Evolutionary conservation across 2,113 vertebrate species (phyloP), one percentile per base, ranked within the genome.

Genomic region (Pelusios castaneus): DNA sequence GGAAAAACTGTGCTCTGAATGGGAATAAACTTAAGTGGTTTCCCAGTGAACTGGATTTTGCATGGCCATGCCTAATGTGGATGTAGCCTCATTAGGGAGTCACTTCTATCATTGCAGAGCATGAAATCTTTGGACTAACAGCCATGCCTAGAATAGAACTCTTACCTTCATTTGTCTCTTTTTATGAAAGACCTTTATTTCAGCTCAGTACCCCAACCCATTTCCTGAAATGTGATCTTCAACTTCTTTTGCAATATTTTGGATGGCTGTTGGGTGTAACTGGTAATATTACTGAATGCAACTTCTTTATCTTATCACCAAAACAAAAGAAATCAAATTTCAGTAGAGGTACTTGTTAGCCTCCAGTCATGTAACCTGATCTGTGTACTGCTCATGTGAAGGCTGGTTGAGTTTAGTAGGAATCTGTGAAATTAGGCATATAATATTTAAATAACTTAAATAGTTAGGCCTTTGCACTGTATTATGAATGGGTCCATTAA

Each of bases 311-410:
- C 14, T 17, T 34, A 34, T 63, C 16, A 63, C 31, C 17, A 34
- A 63, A 63, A 6, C 60, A 63, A 63, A 63, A 7, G 16, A 63
- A 63, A 34, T 14, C 29, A 63, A 63, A 14, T 14, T 16, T 29
- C 14, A 67, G 17, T 34, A 63, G 13, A 78, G 24, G 16, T 89
- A 27, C 24, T 81, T 54, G 43, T 3, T 85, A 31, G 56, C 43
- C 75, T 11, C 78, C 38, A 89, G 70, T 7, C 6, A 19, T n/a
- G 22, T 41, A 87, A 92, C 10, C 22, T 25, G 80, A 86, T 88
- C 1, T 16, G 22, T 38, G 54, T 60, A 70, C 8, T 70, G 58
- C 10, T 41, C 60, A 0, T n/a, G 78, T 76, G 29, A 11, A 75
- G 4, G 5, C 29, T 17, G 51, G 55, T 55, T 87, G 67, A 60